Evolutionary conservation across 2,797 vertebrate species (phyloP), one percentile per base, ranked within the genome.

Genomic region (Sebastes trivittatus): DNA sequence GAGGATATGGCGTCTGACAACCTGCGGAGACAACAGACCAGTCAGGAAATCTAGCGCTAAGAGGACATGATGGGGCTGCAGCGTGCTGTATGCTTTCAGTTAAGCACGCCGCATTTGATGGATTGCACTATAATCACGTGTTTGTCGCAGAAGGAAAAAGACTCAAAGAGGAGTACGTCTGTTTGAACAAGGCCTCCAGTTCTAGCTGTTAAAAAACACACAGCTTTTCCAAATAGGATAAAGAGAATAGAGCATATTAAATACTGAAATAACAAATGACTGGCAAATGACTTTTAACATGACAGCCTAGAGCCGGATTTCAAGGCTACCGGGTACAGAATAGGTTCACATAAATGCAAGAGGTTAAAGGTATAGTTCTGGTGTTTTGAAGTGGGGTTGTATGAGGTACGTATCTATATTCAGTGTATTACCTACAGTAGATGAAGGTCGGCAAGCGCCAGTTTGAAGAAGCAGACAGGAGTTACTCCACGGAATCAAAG

Each of bases 1-100:
- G 20, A 97, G 95, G 91, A 98, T 97, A 92, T 98, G 98, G 14
- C 98, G 95, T 42, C 98, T 95, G 54, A 98, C 95, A 88, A 99
- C 97, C 98, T 99, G 91, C 6, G 8, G 13, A 27, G 84, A 91
- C 80, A 91, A 89, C 86, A 87, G 38, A 85, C 73, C 82, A 84
- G 89, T 92, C 88, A 90, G 83, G 77, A 83, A 77, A 88, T 80
- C 36, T 7, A 56, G 82, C 75, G 2, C 83, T 88, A 85, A 87
- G 76, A 80, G 87, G 87, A 85, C 85, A 80, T 78, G 89, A 87
- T 83, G 78, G 77, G 78, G 70, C 72, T 63, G 84, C 62, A n/a
- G 72, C 60, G 75, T 62, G 75, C 38, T 55, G 67, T 58, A 20
- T 75, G 83, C 64, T 78, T 72, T 83, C 79, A 70, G 88, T 88